Conservation (phyloP, 2,113 vertebrate genomes). For the Delphinus delphis region DNA sequence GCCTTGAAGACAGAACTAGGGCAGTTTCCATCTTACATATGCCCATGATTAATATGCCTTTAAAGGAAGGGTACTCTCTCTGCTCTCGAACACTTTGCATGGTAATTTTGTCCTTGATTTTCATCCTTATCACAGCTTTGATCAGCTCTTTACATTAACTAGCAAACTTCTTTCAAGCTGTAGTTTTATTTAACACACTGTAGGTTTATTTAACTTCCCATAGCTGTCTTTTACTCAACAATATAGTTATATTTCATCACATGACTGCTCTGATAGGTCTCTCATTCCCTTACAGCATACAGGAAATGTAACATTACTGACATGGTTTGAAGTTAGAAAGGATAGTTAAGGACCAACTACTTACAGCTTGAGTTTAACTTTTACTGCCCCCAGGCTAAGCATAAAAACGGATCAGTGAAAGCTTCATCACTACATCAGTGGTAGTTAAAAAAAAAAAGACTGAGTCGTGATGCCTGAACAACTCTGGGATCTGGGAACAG, state of each 20-base stretch:
- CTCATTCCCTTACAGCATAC: background rate
- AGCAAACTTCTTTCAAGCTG: background rate
- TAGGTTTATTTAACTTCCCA: slow-evolving; percentile 43
- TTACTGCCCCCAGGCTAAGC: slow-evolving; percentile 22
- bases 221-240: slow-evolving; percentile 47
- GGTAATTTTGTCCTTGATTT: slow-evolving; percentile 51
- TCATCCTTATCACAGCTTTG: background rate
- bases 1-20: background rate
- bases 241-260: slow-evolving; percentile 51
- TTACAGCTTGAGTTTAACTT: slow-evolving; percentile 29
- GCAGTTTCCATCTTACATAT: background rate
- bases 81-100: background rate
- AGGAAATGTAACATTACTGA: slow-evolving; percentile 21
- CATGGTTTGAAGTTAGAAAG: slow-evolving; percentile 40
- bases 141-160: slow-evolving; percentile 18
- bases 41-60: background rate
- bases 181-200: background rate
- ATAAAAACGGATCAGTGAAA: slow-evolving; percentile 48
- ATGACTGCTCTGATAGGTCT: slow-evolving; percentile 50
- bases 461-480: background rate
- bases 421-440: background rate
- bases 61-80: background rate
- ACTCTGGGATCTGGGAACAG: background rate
- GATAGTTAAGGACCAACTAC: background rate
- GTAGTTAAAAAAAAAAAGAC: background rate